A percentile compares a stretch with the other conserved stretches of the same genome.
Conservation (phyloP, 1,140 invertebrate species). For the Periplaneta americana region DNA sequence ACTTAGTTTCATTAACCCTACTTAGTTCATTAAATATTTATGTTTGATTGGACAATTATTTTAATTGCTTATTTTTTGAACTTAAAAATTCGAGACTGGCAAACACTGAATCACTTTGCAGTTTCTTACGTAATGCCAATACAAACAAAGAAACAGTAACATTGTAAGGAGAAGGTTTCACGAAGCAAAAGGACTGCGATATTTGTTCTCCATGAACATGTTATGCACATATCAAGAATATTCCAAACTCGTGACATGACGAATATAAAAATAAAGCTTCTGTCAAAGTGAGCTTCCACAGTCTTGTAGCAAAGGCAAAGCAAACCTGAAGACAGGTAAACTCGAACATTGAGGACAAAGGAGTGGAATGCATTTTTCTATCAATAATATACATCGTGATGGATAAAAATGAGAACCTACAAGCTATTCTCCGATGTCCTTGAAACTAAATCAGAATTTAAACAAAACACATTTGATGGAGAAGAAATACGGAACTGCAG, state of each 20-base stretch:
- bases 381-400: background rate
- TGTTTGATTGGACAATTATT: too few species aligned
- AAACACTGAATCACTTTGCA: background rate
- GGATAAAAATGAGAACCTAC: background rate
- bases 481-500: background rate
- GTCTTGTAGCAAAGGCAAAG: too few species aligned
- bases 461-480: background rate
- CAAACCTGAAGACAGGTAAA: too few species aligned
- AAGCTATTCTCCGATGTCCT: background rate
- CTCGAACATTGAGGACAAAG: background rate
- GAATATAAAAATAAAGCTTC: too few species aligned
- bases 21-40: too few species aligned
- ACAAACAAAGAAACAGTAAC: background rate
- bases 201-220: background rate
- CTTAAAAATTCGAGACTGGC: background rate
- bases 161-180: background rate
- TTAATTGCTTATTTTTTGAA: too few species aligned
- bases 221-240: too few species aligned
- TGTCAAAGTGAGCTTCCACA: too few species aligned
- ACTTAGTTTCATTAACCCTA: too few species aligned
- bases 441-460: background rate
- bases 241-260: too few species aligned
- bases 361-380: background rate
- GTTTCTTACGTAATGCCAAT: background rate
- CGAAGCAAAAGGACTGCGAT: background rate